Evolutionary conservation across 2,113 vertebrate genomes (phyloP).

Genomic region (Oceanites oceanicus): DNA sequence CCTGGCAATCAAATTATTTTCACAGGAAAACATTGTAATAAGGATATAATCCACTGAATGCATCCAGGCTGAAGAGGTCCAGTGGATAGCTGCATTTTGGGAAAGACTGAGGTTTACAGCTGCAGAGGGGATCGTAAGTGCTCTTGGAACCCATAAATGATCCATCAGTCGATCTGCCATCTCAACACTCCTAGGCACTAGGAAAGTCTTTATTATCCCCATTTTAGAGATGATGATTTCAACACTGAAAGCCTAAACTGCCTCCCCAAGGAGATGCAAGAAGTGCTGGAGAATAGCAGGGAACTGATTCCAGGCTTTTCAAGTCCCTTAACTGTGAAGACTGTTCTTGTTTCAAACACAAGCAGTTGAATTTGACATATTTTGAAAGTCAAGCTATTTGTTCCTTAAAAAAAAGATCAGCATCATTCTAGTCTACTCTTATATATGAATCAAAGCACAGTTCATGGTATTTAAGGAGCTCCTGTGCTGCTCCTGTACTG

Average conservation of each 20-base stretch:
- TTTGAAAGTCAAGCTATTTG: slow-evolving; percentile 10
- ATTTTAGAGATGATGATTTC: slow-evolving; percentile 36
- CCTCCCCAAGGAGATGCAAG: slow-evolving; percentile 50
- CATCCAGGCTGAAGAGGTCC: not conserved
- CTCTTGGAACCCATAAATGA: slow-evolving; percentile 6
- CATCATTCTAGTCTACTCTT: not conserved
- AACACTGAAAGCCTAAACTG: slow-evolving; percentile 42
- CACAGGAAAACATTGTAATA: not conserved
- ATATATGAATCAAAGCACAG: not conserved
- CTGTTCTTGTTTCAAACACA: slow-evolving; percentile 1
- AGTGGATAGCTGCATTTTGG: not conserved
- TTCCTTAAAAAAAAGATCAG: not conserved
- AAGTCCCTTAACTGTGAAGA: not conserved
- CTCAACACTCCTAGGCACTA: not conserved
- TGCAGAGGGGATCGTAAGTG: not conserved
- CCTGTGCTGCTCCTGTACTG: not conserved
- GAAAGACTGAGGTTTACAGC: not conserved
- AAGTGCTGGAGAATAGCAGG: slow-evolving; percentile 3
- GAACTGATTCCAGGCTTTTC: slow-evolving; percentile 18
- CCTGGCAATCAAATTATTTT: not conserved
- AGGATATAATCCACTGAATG: not conserved
- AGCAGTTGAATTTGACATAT: slow-evolving; percentile 10
- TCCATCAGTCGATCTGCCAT: slow-evolving; percentile 31
- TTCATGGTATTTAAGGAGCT: not conserved
- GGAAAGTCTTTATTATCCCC: slow-evolving; percentile 22